A percentile compares a stretch with the other conserved stretches of the same genome.
These are phyloP conservation scores for Ophion obscuratus DNA, from an alignment of 2,888 invertebrate species.

Conservation along the genomic window DNA sequence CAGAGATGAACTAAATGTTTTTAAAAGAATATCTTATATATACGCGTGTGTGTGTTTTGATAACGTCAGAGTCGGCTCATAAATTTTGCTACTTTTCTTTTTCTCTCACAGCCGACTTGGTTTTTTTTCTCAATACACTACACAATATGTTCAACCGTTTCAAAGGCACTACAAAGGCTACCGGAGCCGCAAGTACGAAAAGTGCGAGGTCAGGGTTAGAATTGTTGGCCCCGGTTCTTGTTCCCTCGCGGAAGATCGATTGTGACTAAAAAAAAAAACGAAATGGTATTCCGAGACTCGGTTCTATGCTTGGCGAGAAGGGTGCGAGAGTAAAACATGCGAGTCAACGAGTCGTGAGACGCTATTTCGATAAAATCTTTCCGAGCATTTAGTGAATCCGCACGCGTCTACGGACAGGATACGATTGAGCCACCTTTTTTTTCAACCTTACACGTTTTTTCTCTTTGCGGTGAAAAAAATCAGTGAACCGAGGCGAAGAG, in stretches of 20 bases:
- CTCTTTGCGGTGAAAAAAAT: conserved; percentile 14
- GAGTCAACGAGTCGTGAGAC: conserved; percentile 49
- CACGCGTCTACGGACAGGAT: not conserved
- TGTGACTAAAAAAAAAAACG: not conserved
- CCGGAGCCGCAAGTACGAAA: too few relatives aligned
- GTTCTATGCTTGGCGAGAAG: not conserved
- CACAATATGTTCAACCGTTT: too few relatives aligned
- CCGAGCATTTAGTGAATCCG: conserved; percentile 3
- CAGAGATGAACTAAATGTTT: too few relatives aligned
- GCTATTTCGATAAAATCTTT: conserved; percentile 42
- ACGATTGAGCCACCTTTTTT: conserved; percentile 30
- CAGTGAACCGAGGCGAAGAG: not conserved
- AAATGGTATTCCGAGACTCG: not conserved
- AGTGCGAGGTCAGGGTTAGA: too few relatives aligned
- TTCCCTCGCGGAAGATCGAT: not conserved
- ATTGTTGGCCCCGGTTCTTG: too few relatives aligned
- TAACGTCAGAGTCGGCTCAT: not conserved
- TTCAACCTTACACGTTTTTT: conserved; percentile 9
- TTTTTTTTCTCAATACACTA: not conserved
- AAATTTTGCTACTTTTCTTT: not conserved
- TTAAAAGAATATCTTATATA: too few relatives aligned
- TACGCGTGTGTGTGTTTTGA: too few relatives aligned
- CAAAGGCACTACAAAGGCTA: too few relatives aligned
- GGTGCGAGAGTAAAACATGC: conserved; percentile 19
- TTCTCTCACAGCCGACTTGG: not conserved